Evolutionary conservation across 2,113 vertebrate species (phyloP), one percentile per base, ranked within the genome.

Genomic region (Dissostichus mawsoni): DNA sequence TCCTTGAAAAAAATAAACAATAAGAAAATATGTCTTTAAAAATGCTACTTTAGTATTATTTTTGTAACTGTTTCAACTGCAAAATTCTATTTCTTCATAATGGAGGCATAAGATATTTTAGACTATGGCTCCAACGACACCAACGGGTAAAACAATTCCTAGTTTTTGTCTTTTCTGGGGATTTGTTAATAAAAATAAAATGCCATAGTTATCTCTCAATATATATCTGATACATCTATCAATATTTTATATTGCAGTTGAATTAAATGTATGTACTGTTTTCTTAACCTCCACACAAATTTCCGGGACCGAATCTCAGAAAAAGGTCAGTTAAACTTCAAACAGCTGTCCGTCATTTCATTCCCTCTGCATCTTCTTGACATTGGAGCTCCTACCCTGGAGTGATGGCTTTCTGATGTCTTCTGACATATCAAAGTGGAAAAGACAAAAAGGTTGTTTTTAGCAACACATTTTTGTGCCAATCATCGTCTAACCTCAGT

Each of bases 341-440:
- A 73, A 72, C 56, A 86, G 47, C 80, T 82, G 79, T 82, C 73
- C 20, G 64, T 85, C 76, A 83, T 83, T 64, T 13, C 23, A 57
- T 48, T 74, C 41, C 20, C 56, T 76, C 44, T 50, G 45, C 58
- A 48, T 74, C 59, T 70, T 74, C 63, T 75, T 82, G 75, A 79
- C 75, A 81, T 70, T 84, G 84, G 48, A 23, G 33, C 66, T 75
- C 76, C 84, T 84, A 74, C 84, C 64, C 79, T 59, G 64, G 18
- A 86, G 84, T 67, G 53, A 79, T 69, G 3, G 20, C 33, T 68
- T 59, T 69, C 51, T 83, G 53, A 67, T 65, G 81, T 74, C 52
- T 56, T 12, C 56, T 75, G 65, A 80, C 68, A 83, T 41, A 82
- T 74, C 59, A 77, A 48, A 74, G 69, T 62, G 80, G 53, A 23